Evolutionary conservation across 1,140 invertebrate species (phyloP), one percentile per base, ranked within the genome.

Genomic region (Drosophila baimaii): DNA sequence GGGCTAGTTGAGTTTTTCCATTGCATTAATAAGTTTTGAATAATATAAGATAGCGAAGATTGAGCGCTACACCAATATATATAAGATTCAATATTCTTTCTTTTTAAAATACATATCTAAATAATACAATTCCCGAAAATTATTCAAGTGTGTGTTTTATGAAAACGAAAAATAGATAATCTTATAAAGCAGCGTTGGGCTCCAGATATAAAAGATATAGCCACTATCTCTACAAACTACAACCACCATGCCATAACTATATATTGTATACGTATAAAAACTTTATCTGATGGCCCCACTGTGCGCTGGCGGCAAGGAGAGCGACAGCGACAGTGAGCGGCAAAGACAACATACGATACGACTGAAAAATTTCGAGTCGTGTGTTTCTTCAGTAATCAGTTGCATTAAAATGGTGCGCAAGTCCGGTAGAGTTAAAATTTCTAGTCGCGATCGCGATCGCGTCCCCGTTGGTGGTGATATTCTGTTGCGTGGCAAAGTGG

Each of bases 351-450:
- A 64, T 86, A 86, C 82, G 81, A 85, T 78, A 81, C 49, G 79
- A 64, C 64, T 86, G 57, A 81, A 76, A 62, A 76, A 39, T 66
- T 73, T 72, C 61, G 69, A 70, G 79, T 76, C 71, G 73, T 68
- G 63, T 74, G 51, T 70, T 71, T 83, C 83, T 89, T 83, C 65
- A 66, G 80, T 89, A 89, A 89, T 89, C 84, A 89, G 84, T 89
- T 84, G 80, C 81, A 89, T 86, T 89, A 89, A 78, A 89, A 89
- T 89, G 84, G 84, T 89, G 81, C 84, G 84, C 84, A 89, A 89
- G 84, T 89, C 84, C 80, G 84, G 77, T 89, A 89, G 84, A 89
- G 84, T 89, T 84, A 89, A 89, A 84, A 84, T 80, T 89, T 82
- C 78, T 74, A 74, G 79, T 82, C 83, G 83, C 76, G 68, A 72